Evolutionary conservation across 2,113 vertebrate species (phyloP), one percentile per base, ranked within the genome.

Genomic region (Onychostoma macrolepis): DNA sequence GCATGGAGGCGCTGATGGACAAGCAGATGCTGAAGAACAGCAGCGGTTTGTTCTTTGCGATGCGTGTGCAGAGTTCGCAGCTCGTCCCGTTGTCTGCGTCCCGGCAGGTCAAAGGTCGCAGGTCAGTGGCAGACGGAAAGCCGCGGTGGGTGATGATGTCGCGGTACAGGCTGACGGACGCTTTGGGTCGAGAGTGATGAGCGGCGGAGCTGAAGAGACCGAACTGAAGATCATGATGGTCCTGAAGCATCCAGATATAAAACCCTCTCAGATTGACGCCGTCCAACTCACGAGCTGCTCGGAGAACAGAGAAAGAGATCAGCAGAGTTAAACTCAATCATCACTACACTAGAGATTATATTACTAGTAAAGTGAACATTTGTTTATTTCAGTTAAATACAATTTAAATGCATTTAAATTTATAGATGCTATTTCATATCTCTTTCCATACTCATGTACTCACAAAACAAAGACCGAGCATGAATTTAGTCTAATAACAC

Each of bases 261-360:
- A 99, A 99, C 58, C 98, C 98, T 90, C 94, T 95, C 74, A 99
- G 92, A 90, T 97, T 97, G 87, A 99, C 93, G 74, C 95, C 93
- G 88, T 99, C 97, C 17, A 96, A 88, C 41, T 95, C 92, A 43
- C 93, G 94, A 85, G 98, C 98, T 99, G 93, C 5, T 91, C 89
- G 81, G 88, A 75, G 88, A 77, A 85, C 36, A 1, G 67, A 80
- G 24, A 58, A 8, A 75, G 36, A 15, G 26, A 76, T 7, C 2
- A 58, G 21, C 3, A 6, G 53, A 56, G 53, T 12, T 63, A 6
- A 7, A 38, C 7, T 45, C 43, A 45, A 45, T 12, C 43, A 45
- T 45, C 43, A 12, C 43, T 45, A 45, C 43, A 45, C 43, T 12
- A 45, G 10, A 2, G 10, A 12, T 2, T 12, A 45, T 12, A 45